Evolutionary conservation across 2,113 vertebrate genomes (phyloP).

Genomic region (Salminus brasiliensis): DNA sequence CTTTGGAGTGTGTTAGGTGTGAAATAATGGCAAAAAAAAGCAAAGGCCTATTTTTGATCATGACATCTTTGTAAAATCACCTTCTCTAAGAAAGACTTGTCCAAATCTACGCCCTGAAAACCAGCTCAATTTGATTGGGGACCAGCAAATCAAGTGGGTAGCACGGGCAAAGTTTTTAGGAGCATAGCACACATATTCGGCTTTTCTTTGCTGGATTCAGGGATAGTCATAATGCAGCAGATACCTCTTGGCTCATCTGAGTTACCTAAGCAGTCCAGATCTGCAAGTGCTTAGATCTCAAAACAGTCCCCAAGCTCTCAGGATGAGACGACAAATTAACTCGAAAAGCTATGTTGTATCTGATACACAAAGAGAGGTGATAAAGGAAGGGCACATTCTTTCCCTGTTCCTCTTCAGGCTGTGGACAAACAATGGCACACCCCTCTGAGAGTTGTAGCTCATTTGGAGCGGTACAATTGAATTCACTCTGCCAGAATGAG

Average conservation of each 20-base stretch:
- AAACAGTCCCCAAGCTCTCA: not conserved
- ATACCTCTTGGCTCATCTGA: not conserved
- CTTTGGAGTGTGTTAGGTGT: too few species aligned
- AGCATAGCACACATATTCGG: not conserved
- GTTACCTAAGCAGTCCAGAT: not conserved
- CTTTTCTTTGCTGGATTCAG: too few species aligned
- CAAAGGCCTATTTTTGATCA: too few species aligned
- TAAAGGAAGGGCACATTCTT: not conserved
- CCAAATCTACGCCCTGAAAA: not conserved
- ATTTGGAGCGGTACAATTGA: slow-evolving; percentile 25
- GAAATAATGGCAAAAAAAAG: too few species aligned
- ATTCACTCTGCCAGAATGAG: slow-evolving; percentile 34
- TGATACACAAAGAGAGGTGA: not conserved
- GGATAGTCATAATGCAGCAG: not conserved
- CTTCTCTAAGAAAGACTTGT: slow-evolving; percentile 3
- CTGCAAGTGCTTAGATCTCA: not conserved
- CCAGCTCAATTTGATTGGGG: not conserved
- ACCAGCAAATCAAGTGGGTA: not conserved
- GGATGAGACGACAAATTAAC: not conserved
- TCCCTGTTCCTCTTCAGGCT: slow-evolving; percentile 22
- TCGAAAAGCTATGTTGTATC: not conserved
- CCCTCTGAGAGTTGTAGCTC: slow-evolving; percentile 29
- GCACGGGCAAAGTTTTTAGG: not conserved
- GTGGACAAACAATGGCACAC: slow-evolving; percentile 18
- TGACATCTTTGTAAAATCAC: too few species aligned